A percentile compares a stretch with the other conserved stretches of the same genome.
phyloP scores from a whole-genome alignment of 2,113 vertebrate species.

The Triplophysa siluroides region DNA sequence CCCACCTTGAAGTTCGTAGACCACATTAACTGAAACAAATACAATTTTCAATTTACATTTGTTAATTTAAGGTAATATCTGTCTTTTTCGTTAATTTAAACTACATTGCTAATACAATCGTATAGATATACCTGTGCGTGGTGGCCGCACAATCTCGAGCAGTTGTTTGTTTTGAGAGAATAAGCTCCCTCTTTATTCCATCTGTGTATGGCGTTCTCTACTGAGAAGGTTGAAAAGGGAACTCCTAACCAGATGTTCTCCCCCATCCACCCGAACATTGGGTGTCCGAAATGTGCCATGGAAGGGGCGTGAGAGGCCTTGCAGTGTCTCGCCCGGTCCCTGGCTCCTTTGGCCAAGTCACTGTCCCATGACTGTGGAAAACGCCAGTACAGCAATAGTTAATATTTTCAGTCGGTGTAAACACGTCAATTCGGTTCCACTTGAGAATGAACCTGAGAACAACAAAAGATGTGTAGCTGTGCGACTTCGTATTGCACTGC shows the following conservation, averaged over 20 bases:
- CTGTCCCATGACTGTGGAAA: constrained; percentile 57
- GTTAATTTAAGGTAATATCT: too few relatives aligned
- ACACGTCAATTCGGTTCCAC: neutral
- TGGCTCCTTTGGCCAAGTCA: constrained; percentile 54
- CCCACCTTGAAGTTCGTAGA: constrained; percentile 55
- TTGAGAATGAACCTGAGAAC: too few relatives aligned
- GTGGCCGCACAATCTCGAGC: constrained; percentile 55
- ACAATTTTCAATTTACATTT: too few relatives aligned
- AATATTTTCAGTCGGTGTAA: neutral
- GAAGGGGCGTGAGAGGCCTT: constrained; percentile 44
- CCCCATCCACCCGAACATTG: constrained; percentile 45
- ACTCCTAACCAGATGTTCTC: constrained; percentile 58
- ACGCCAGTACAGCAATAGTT: neutral
- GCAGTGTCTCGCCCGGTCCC: constrained; percentile 54
- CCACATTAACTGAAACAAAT: constrained; percentile 57
- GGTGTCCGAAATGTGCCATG: constrained; percentile 43
- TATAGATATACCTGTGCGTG: constrained; percentile 56
- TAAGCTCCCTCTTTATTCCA: constrained; percentile 54
- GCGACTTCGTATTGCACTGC: neutral
- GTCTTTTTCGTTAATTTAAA: too few relatives aligned
- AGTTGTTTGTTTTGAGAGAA: constrained; percentile 39
- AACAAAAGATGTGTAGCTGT: neutral
- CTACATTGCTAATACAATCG: too few relatives aligned
- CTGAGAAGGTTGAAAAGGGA: constrained; percentile 38
- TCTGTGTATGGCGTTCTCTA: constrained; percentile 46